Base-by-base conservation (phyloP, 2,113 vertebrate genomes). In the Choloepus hoffmanni region DNA sequence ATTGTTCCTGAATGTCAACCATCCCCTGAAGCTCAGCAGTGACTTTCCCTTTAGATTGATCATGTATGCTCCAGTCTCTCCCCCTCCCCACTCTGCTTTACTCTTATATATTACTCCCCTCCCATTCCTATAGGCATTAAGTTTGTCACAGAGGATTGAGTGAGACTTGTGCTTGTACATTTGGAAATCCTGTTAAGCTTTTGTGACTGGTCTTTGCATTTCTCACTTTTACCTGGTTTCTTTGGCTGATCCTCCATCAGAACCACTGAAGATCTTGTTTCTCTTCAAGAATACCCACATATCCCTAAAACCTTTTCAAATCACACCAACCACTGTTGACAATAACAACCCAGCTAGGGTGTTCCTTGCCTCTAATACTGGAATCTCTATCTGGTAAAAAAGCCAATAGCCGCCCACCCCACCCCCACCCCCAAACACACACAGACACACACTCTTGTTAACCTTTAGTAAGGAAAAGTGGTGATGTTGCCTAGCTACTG, bases 341-440 rank as follows among this genome's bases (percentile, higher is more conserved):
- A 79, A 16, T 43, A 72, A 58, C 53, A 12, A 1, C 24, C 19
- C 10, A 62, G 23, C 12, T 9, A 58, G 16, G 1, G 2, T 7
- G 55, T 45, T 81, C 28, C 10, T 30, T 36, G 53, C 30, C 43
- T 94, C 60, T 68, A 33, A 89, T 1, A 18, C 36, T 74, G 28
- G 58, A 78, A 53, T 36, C 14, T 43, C 14, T 33, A 30, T n/a
- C 55, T 76, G 30, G 33, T 62, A 48, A 10, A 86, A 58, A 86
- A 86, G 24, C 60, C 10, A 14, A 0, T 33, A 7, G 5, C 55
- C 43, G 30, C 48, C 43, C 3, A 9, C 5, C 5, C 15, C n/a
- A 1, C 48, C 48, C 55, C 19, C 19, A 3, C 16, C 55, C 19
- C 55, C 3, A 58, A 70, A 16, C 65, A 70, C 33, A 19, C 40